Conservation (phyloP, 2,888 invertebrate species). For the Priapulus caudatus region DNA sequence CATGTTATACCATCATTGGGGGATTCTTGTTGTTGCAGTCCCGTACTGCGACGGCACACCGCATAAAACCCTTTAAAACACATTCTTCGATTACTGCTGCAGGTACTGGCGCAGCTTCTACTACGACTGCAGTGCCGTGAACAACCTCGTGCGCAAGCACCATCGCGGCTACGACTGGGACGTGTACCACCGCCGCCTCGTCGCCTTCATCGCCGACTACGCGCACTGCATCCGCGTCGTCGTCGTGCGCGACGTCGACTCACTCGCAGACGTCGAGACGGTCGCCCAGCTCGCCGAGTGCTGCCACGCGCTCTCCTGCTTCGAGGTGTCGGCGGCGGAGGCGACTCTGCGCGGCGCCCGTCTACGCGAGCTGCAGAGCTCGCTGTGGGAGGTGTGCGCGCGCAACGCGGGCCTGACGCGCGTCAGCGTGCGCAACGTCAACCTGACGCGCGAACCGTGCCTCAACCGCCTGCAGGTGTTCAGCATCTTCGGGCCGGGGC, state of each 20-base stretch:
- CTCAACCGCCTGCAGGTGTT: background rate
- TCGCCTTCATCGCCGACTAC: background rate
- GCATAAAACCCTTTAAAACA: too few species aligned
- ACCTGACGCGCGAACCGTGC: background rate
- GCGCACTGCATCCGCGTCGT: background rate
- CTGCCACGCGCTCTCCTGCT: background rate
- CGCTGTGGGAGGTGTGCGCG: background rate
- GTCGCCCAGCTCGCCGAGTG: background rate
- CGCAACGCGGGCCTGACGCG: background rate
- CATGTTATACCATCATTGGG: too few species aligned
- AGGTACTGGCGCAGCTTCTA: background rate
- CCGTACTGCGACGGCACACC: too few species aligned
- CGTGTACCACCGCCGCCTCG: background rate
- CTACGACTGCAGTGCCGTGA: background rate
- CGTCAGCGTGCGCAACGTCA: background rate
- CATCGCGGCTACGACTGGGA: slow-evolving; percentile 3
- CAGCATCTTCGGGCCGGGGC: background rate
- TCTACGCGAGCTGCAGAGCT: background rate
- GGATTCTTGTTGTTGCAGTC: too few species aligned
- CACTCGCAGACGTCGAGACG: background rate
- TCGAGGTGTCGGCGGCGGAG: background rate
- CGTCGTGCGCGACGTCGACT: background rate
- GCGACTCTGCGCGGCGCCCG: too few species aligned
- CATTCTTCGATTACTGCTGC: too few species aligned
- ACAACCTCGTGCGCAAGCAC: too few species aligned